phyloP scores from a whole-genome alignment of 2,797 vertebrate genomes.

The Notoglanidium macrostoma region DNA sequence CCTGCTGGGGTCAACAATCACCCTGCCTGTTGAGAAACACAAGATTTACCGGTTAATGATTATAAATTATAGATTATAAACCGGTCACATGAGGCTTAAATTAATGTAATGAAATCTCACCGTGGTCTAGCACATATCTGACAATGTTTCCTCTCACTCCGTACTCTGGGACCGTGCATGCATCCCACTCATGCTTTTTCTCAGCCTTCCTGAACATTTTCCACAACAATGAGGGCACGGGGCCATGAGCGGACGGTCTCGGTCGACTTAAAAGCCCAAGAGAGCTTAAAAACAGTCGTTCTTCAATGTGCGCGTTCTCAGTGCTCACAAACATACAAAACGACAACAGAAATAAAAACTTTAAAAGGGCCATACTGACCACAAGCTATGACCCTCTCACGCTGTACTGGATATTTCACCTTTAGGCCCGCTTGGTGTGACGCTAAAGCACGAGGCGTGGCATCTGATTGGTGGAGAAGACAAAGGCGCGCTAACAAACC shows the following conservation, averaged over 20 bases:
- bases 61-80: background rate
- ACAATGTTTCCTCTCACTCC: slow-evolving; percentile 89
- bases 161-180: slow-evolving; percentile 84
- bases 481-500: background rate
- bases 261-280: slow-evolving; percentile 76
- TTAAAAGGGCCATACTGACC: slow-evolving; percentile 1
- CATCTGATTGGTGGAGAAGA: slow-evolving; percentile 40
- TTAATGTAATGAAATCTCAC: slow-evolving; percentile 63
- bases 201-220: slow-evolving; percentile 77
- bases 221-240: slow-evolving; percentile 83
- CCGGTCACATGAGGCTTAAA: background rate
- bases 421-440: background rate
- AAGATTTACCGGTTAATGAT: background rate
- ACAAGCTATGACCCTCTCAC: background rate
- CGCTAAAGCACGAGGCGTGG: background rate
- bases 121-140: slow-evolving; percentile 84
- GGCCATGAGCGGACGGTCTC: slow-evolving; percentile 46
- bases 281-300: slow-evolving; percentile 70
- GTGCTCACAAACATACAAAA: background rate
- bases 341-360: slow-evolving; percentile 20
- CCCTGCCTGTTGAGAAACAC: slow-evolving; percentile 66
- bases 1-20: slow-evolving; percentile 64
- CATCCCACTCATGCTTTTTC: slow-evolving; percentile 44
- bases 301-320: slow-evolving; percentile 58
- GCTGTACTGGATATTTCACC: background rate